These are phyloP conservation scores for Lagopus leucura DNA, from an alignment of 2,113 vertebrate genomes.

Conservation along the genomic window DNA sequence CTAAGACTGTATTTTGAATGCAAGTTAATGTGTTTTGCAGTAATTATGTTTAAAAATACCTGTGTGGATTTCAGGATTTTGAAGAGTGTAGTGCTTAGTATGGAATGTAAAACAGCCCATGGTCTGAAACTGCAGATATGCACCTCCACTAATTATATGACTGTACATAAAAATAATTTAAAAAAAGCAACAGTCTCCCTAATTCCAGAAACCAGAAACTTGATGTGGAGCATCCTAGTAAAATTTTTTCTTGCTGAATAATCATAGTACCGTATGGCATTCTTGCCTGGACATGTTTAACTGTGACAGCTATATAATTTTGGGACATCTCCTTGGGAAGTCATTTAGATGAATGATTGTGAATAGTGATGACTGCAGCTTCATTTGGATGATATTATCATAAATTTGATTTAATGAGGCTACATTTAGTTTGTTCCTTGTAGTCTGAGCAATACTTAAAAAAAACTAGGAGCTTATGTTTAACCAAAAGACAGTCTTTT, in stretches of 20 bases:
- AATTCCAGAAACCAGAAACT: not conserved
- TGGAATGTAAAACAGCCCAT: not conserved
- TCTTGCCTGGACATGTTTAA: not conserved
- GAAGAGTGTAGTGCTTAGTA: not conserved
- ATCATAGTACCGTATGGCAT: not conserved
- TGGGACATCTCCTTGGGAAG: constrained; percentile 68
- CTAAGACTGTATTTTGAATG: not conserved
- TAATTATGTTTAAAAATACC: not conserved
- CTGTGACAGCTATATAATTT: constrained; percentile 69
- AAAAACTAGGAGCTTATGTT: constrained; percentile 37
- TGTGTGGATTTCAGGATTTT: not conserved
- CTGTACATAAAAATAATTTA: not conserved
- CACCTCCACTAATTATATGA: not conserved
- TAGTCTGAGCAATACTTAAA: constrained; percentile 59
- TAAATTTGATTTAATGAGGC: constrained; percentile 71
- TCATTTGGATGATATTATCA: constrained; percentile 73
- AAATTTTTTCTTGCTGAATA: not conserved
- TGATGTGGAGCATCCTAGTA: not conserved
- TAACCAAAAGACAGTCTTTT: constrained; percentile 3
- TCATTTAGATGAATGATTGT: constrained; percentile 73
- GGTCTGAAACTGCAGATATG: not conserved
- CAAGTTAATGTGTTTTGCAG: not conserved
- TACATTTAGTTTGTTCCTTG: constrained; percentile 68
- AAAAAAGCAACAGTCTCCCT: not conserved
- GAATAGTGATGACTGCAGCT: constrained; percentile 71